phyloP scores from a whole-genome alignment of 2,888 invertebrate genomes.

The Syritta pipiens region DNA sequence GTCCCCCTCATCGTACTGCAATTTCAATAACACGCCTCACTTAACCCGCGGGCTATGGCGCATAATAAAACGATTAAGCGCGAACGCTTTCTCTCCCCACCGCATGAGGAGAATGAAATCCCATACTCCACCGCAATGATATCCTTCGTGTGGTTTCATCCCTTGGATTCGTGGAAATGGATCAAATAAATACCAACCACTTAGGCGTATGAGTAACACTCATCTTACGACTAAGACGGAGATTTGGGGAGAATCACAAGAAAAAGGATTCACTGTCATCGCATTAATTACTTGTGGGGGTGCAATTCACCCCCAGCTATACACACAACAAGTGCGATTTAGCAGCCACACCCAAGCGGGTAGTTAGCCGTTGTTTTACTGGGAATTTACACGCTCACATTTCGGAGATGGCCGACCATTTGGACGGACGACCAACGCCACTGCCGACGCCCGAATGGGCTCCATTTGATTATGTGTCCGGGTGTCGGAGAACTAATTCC shows the following conservation, averaged over 20 bases:
- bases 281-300: constrained; percentile 3
- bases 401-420: not conserved
- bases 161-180: not conserved
- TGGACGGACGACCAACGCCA: too few relatives aligned
- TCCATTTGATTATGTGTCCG: constrained; percentile 2
- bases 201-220: constrained; percentile 14
- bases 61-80: constrained; percentile 30
- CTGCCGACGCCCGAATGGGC: too few relatives aligned
- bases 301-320: too few relatives aligned
- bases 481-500: constrained; percentile 3
- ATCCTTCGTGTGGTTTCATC: not conserved
- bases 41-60: not conserved
- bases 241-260: too few relatives aligned
- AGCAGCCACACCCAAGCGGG: too few relatives aligned
- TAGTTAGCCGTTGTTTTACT: not conserved
- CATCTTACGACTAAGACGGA: too few relatives aligned
- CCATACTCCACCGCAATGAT: not conserved
- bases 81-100: constrained; percentile 1
- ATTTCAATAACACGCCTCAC: constrained; percentile 15
- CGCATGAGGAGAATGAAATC: not conserved
- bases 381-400: not conserved
- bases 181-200: not conserved
- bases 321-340: too few relatives aligned
- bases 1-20: not conserved
- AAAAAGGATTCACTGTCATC: too few relatives aligned